Evolutionary conservation across 2,113 vertebrate species (phyloP).

Genomic region (Microcebus griseorufus): DNA sequence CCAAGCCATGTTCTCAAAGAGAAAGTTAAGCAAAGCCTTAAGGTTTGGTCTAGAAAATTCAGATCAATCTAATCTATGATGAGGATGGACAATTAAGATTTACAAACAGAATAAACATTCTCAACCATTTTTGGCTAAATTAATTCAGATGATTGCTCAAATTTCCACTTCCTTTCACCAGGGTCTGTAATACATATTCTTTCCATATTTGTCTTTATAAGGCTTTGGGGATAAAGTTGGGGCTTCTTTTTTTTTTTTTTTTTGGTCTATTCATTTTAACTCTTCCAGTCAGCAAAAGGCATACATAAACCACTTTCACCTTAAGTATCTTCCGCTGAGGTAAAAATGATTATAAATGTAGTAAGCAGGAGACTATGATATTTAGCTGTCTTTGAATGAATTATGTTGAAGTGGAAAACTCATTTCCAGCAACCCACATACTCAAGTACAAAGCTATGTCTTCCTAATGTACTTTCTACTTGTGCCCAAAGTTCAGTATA

Average conservation of each 20-base stretch:
- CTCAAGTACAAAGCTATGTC: neutral
- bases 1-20: neutral
- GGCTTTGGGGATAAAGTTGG: neutral
- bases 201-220: neutral
- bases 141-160: neutral
- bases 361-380: neutral
- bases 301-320: neutral
- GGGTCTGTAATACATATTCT: neutral
- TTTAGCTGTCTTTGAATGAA: neutral
- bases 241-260: neutral
- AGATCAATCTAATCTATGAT: neutral
- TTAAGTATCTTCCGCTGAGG: neutral
- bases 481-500: neutral
- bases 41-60: constrained; percentile 1
- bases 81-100: neutral
- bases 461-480: neutral
- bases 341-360: constrained; percentile 16
- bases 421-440: neutral
- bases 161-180: neutral
- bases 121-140: neutral
- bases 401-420: neutral
- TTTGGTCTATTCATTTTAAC: neutral
- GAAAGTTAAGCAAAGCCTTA: neutral
- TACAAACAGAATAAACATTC: constrained; percentile 35
- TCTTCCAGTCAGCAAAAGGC: neutral